Percentiles rank a stretch among this genome's conserved stretches.
phyloP scores from a whole-genome alignment of 2,797 vertebrate genomes.

The Somateria mollissima region DNA sequence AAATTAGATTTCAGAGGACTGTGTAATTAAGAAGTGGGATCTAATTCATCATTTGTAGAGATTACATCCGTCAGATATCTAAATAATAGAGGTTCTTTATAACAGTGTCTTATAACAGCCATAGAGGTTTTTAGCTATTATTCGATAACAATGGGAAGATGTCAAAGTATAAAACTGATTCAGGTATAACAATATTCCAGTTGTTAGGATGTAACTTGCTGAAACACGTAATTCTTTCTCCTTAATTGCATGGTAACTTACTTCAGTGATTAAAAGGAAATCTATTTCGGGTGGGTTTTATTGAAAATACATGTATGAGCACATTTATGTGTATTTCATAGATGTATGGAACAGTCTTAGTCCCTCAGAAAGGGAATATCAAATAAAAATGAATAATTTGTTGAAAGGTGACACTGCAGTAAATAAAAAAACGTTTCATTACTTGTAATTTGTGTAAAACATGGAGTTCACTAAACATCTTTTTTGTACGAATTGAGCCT shows the following conservation, averaged over 20 bases:
- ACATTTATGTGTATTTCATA: background rate
- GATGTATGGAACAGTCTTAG: background rate
- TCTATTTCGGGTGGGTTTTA: background rate
- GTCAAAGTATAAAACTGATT: background rate
- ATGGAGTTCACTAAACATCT: background rate
- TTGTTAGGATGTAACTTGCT: background rate
- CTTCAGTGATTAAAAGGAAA: background rate
- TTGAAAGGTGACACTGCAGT: background rate
- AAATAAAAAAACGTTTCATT: background rate
- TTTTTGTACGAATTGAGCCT: background rate
- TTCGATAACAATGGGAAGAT: background rate
- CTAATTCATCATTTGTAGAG: background rate
- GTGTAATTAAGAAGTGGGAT: constrained; percentile 9
- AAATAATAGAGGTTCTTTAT: constrained; percentile 39
- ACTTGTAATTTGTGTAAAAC: background rate
- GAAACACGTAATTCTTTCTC: background rate
- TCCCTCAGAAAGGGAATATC: background rate
- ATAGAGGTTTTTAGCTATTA: background rate
- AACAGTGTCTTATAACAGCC: background rate
- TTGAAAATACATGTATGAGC: background rate
- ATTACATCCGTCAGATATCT: background rate
- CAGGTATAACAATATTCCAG: background rate
- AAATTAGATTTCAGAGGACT: constrained; percentile 5
- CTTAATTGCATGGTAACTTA: background rate
- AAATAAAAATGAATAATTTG: background rate